These are phyloP conservation scores for Plectropomus leopardus DNA, from an alignment of 2,113 vertebrate species.

Conservation along the genomic window DNA sequence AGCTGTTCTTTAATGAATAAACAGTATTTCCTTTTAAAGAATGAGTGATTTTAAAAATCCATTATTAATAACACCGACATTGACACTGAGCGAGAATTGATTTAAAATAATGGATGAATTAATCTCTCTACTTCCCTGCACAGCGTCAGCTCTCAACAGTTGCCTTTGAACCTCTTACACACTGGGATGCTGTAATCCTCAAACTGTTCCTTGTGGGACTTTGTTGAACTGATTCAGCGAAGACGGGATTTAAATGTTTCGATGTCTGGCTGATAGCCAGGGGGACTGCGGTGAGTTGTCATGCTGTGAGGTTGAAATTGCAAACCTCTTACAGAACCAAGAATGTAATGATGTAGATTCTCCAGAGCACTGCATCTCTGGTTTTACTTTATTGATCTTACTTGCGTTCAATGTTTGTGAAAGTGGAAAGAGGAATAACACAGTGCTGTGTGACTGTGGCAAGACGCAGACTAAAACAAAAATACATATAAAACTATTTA, in stretches of 20 bases:
- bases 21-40: neutral
- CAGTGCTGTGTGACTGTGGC: neutral
- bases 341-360: constrained; percentile 35
- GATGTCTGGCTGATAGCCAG: constrained; percentile 36
- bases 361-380: constrained; percentile 11
- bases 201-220: constrained; percentile 27
- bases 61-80: constrained; percentile 5
- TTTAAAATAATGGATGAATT: neutral
- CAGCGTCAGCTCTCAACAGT: neutral
- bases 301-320: constrained; percentile 46
- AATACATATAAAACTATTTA: neutral
- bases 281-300: constrained; percentile 26
- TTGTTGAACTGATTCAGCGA: constrained; percentile 25
- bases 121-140: neutral
- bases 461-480: constrained; percentile 18
- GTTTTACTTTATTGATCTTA: constrained; percentile 3
- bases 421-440: constrained; percentile 29
- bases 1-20: neutral
- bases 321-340: constrained; percentile 26
- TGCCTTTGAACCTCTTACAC: neutral
- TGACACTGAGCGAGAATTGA: neutral
- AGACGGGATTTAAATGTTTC: constrained; percentile 42
- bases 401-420: too few species aligned
- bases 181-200: neutral
- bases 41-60: neutral